Base-by-base conservation (phyloP, 2,888 invertebrate genomes). In the Drosophila anomelani region DNA sequence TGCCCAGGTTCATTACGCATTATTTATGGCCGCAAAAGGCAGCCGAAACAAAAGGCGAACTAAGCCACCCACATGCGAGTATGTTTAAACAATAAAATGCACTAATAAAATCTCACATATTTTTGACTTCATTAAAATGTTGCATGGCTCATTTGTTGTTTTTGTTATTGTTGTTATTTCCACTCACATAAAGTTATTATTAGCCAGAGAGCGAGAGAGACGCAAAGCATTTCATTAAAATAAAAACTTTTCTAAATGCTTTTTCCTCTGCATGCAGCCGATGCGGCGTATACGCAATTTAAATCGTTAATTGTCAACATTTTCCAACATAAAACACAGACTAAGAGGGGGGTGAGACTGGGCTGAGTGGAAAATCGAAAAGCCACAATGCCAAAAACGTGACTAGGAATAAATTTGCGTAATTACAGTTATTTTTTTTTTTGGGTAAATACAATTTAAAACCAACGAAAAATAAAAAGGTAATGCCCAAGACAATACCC, bases 371-470 rank as follows among this genome's bases (percentile, higher is more conserved):
- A 43, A 59, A 75, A 61, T 26, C 58, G 47, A 41, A 71, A 85
- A 82, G 77, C 77, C 80, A 76, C 86, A 81, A 82, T 82, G 74
- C 70, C 68, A 88, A 80, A 72, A 82, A 77, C 80, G 83, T 88
- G 83, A 74, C 77, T 29, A 66, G 56, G 69, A 63, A 83, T 68
- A n/a, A 46, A 71, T 68, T 34, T 53, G 36, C 15, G 57, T 55
- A 68, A 76, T 77, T 70, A 67, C 36, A 49, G 12, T 26, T 26
- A 26, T 26, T 4, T 23, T 23, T 17, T 67, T 64, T 49, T 63
- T 49, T 63, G 17, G 64, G 20, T 49, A 23, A 61, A 61, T 41
- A 41, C 29, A 58, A 34, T 51, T 51, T 15, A 8, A 34, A 13
- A 20, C 13, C 0, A 7, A 7, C 5, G 3, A 7, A 17, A 32